Evolutionary conservation across 2,888 invertebrate genomes (phyloP).

Genomic region (Drosophila nigricruria): DNA sequence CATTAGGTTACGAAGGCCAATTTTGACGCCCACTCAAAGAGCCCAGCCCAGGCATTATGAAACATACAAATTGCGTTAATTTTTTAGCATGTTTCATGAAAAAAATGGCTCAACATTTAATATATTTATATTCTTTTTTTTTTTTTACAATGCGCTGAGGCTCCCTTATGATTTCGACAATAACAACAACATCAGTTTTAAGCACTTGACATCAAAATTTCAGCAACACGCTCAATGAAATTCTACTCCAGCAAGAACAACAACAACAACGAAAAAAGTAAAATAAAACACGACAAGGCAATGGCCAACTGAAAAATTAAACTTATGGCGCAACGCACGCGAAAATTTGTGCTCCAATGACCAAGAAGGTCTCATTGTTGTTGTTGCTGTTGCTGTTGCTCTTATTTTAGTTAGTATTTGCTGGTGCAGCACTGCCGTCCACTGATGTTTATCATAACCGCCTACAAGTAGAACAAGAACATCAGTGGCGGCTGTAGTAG

Average conservation of each 20-base stretch:
- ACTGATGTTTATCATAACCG: slow-evolving; percentile 76
- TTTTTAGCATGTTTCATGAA: slow-evolving; percentile 62
- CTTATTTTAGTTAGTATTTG: slow-evolving; percentile 8
- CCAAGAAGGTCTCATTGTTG: slow-evolving; percentile 26
- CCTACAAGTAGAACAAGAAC: slow-evolving; percentile 58
- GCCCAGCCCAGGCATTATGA: slow-evolving; percentile 42
- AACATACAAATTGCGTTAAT: slow-evolving; percentile 73
- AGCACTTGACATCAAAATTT: slow-evolving; percentile 72
- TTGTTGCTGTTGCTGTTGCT: slow-evolving; percentile 8
- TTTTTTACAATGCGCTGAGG: slow-evolving; percentile 13
- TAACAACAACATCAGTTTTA: slow-evolving; percentile 54
- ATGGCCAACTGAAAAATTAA: slow-evolving; percentile 56
- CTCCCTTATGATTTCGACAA: slow-evolving; percentile 59
- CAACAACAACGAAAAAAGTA: slow-evolving; percentile 16
- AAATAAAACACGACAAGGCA: slow-evolving; percentile 14
- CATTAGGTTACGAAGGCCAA: slow-evolving; percentile 27
- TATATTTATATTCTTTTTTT: slow-evolving; percentile 6
- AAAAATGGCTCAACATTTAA: slow-evolving; percentile 48
- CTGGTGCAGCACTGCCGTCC: slow-evolving; percentile 46
- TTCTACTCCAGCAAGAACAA: slow-evolving; percentile 25
- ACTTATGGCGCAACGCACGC: slow-evolving; percentile 67
- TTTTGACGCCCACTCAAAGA: slow-evolving; percentile 7
- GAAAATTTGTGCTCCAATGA: slow-evolving; percentile 54
- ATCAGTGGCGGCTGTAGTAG: slow-evolving; percentile 16
- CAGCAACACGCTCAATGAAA: slow-evolving; percentile 55